Evolutionary conservation across 2,797 vertebrate species (phyloP).

Genomic region (Orientallactaga sibirica): DNA sequence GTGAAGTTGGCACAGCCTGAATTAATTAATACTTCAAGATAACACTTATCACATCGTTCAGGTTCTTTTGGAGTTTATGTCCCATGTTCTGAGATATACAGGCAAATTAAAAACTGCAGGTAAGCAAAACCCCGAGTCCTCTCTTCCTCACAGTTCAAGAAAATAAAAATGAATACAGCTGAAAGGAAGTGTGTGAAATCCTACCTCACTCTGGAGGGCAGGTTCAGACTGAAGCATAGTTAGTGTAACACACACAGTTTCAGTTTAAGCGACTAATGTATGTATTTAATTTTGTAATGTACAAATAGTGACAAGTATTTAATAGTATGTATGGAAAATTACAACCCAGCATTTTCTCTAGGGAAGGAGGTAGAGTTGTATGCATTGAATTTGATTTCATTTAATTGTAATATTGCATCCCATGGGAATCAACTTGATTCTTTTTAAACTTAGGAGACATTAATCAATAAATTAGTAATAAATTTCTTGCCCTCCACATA

Average conservation of each 20-base stretch:
- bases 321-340: neutral
- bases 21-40: neutral
- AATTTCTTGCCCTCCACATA: conserved; percentile 11
- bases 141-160: neutral
- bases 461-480: conserved; percentile 11
- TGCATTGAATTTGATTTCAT: neutral
- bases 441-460: neutral
- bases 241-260: neutral
- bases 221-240: conserved; percentile 22
- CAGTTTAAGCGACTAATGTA: neutral
- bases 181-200: neutral
- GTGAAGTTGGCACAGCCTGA: neutral
- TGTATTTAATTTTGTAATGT: neutral
- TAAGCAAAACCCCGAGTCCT: neutral
- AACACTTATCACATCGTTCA: neutral
- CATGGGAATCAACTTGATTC: neutral
- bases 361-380: neutral
- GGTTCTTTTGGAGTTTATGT: conserved; percentile 1
- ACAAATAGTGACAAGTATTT: neutral
- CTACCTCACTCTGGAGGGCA: neutral
- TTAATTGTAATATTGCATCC: neutral
- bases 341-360: neutral
- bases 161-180: neutral
- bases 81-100: neutral
- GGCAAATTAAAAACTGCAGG: neutral